phyloP scores from a whole-genome alignment of 2,888 invertebrate genomes.

The Papilio elwesi region DNA sequence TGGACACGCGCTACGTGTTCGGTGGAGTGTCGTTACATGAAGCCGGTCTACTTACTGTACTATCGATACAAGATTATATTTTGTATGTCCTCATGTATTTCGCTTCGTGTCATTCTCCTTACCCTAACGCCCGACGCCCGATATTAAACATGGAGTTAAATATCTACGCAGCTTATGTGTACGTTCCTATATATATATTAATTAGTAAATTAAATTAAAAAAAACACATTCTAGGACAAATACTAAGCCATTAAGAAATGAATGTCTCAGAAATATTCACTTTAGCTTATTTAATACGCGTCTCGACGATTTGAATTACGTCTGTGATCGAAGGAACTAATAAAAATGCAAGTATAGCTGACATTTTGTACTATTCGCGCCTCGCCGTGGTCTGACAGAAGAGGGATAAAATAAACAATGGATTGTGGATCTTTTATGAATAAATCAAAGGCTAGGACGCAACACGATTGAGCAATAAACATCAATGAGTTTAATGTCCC shows the following conservation, averaged over 20 bases:
- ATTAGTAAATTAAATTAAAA: too few species aligned
- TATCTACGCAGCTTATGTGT: too few species aligned
- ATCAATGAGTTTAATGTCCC: slow-evolving; percentile 83
- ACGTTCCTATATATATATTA: too few species aligned
- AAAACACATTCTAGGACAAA: background rate
- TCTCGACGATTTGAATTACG: background rate
- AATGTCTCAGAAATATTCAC: background rate
- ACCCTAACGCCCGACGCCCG: too few species aligned
- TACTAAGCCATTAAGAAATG: background rate
- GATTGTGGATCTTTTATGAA: slow-evolving; percentile 74
- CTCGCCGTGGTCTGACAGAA: slow-evolving; percentile 46
- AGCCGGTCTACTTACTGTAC: too few species aligned
- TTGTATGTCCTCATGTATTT: too few species aligned
- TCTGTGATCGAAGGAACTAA: slow-evolving; percentile 6
- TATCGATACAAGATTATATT: too few species aligned
- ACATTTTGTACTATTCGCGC: slow-evolving; percentile 42
- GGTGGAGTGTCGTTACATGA: too few species aligned
- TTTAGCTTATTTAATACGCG: background rate
- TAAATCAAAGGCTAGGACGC: slow-evolving; percentile 72
- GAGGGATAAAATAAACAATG: slow-evolving; percentile 72
- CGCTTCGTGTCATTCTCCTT: too few species aligned
- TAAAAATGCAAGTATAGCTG: slow-evolving; percentile 21
- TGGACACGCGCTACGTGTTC: too few species aligned
- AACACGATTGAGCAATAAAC: slow-evolving; percentile 82
- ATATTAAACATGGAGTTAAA: too few species aligned